Evolutionary conservation across 2,797 vertebrate species (phyloP).

Genomic region (Iguana delicatissima): DNA sequence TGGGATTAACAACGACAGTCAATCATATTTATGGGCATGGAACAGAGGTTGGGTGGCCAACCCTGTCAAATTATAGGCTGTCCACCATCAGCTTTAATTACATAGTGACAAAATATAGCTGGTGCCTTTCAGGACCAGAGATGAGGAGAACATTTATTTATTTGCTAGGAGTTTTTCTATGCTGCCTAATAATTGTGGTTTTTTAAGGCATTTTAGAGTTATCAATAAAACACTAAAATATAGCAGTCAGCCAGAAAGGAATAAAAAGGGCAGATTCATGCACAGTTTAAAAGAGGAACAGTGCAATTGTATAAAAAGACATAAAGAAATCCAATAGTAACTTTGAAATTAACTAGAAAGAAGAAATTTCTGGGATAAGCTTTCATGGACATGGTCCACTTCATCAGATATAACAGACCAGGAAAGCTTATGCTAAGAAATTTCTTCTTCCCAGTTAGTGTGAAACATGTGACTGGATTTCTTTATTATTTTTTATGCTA

Average conservation of each 20-base stretch:
- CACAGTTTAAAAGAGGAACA: background rate
- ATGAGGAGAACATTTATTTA: background rate
- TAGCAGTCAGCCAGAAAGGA: too few relatives aligned
- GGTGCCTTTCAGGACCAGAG: constrained; percentile 26
- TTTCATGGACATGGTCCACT: too few relatives aligned
- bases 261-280: background rate
- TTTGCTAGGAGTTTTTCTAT: background rate
- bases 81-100: constrained; percentile 9
- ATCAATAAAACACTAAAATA: too few relatives aligned
- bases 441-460: too few relatives aligned
- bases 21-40: constrained; percentile 54
- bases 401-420: too few relatives aligned
- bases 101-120: background rate
- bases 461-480: too few relatives aligned
- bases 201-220: background rate
- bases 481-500: too few relatives aligned
- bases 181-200: background rate
- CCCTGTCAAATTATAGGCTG: constrained; percentile 31
- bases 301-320: background rate
- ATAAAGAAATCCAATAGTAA: too few relatives aligned
- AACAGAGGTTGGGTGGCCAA: constrained; percentile 44
- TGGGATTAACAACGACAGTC: constrained; percentile 51
- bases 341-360: too few relatives aligned
- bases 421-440: too few relatives aligned
- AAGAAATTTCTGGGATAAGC: too few relatives aligned